phyloP scores from a whole-genome alignment of 2,888 invertebrate genomes.

The Epistrophella euchroma region DNA sequence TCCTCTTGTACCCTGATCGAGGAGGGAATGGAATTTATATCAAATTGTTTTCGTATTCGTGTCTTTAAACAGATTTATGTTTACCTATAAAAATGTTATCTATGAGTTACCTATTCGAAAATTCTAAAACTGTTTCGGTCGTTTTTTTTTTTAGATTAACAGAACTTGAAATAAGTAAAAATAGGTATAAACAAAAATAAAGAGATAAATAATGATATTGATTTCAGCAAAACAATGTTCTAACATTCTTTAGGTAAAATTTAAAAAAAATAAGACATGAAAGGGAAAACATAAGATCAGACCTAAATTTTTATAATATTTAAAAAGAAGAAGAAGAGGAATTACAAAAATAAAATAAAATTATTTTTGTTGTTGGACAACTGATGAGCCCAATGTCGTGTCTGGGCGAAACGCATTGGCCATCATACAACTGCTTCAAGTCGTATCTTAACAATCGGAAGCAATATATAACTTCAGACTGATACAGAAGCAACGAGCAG shows the following conservation, averaged over 20 bases:
- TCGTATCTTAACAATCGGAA: background rate
- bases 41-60: slow-evolving; percentile 69
- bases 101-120: background rate
- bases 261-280: no score
- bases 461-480: background rate
- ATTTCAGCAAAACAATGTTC: background rate
- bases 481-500: background rate
- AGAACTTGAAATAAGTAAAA: background rate
- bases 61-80: slow-evolving; percentile 59
- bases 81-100: slow-evolving; percentile 23
- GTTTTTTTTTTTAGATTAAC: background rate
- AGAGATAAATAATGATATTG: background rate
- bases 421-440: slow-evolving; percentile 17
- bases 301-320: no score
- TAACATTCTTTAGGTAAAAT: no score
- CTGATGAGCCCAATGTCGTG: no score
- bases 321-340: no score
- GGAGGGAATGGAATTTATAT: slow-evolving; percentile 48
- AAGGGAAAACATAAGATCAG: no score
- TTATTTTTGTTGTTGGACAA: no score
- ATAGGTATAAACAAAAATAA: background rate
- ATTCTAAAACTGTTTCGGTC: background rate
- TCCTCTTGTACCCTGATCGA: background rate
- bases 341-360: no score
- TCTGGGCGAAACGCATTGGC: no score